Conservation (phyloP, 2,797 vertebrate species). For the Lycodopsis pacificus region DNA sequence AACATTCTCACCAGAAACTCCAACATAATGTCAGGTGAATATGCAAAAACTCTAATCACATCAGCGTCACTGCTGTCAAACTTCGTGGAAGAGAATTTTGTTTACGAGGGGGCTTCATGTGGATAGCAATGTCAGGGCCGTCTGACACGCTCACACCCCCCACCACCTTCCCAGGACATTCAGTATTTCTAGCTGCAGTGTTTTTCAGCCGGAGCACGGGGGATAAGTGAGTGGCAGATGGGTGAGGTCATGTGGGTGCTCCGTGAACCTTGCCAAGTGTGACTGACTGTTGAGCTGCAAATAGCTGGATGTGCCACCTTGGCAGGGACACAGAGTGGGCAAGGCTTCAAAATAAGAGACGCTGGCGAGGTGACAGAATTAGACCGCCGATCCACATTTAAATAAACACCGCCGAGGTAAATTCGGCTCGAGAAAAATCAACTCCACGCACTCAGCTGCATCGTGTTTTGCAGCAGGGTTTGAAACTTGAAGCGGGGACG, state of each 20-base stretch:
- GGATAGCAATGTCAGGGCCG: slow-evolving; percentile 33
- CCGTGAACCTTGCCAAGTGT: slow-evolving; percentile 65
- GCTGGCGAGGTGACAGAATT: slow-evolving; percentile 42
- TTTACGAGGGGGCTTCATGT: slow-evolving; percentile 49
- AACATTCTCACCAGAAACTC: neutral
- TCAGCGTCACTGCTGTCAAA: slow-evolving; percentile 26
- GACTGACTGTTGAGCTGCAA: slow-evolving; percentile 62
- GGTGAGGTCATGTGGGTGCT: slow-evolving; percentile 77
- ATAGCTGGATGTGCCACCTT: slow-evolving; percentile 62
- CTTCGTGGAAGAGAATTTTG: slow-evolving; percentile 48
- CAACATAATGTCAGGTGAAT: neutral
- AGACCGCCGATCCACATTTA: slow-evolving; percentile 41
- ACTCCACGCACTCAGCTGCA: slow-evolving; percentile 18
- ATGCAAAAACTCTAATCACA: neutral
- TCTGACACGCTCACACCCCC: slow-evolving; percentile 16
- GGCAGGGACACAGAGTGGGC: slow-evolving; percentile 45
- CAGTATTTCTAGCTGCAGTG: slow-evolving; percentile 75
- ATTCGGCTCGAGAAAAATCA: slow-evolving; percentile 49
- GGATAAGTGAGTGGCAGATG: slow-evolving; percentile 79
- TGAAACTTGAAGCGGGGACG: slow-evolving; percentile 29
- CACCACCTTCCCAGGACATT: slow-evolving; percentile 18
- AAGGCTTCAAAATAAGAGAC: slow-evolving; percentile 57
- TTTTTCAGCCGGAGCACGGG: slow-evolving; percentile 77
- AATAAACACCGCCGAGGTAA: slow-evolving; percentile 49
- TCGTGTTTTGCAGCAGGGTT: slow-evolving; percentile 20